phyloP scores from a whole-genome alignment of 2,888 invertebrate genomes.

The Drymonia ruficornis region DNA sequence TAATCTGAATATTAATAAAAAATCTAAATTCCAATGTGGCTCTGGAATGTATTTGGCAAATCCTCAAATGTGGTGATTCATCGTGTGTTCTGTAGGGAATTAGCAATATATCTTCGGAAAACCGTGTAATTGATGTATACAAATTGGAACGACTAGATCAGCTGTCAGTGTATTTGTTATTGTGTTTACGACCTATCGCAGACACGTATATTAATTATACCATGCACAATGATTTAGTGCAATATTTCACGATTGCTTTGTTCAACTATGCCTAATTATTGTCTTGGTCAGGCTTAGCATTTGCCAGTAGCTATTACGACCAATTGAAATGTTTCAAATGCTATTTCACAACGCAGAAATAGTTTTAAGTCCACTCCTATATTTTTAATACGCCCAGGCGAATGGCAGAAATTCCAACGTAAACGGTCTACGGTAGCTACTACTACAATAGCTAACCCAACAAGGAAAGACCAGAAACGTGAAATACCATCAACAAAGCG shows the following conservation, averaged over 20 bases:
- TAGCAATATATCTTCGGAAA: conserved; percentile 43
- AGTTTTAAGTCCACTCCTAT: conserved; percentile 17
- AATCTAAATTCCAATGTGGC: conserved; percentile 44
- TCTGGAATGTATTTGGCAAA: conserved; percentile 52
- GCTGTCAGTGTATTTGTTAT: conserved; percentile 46
- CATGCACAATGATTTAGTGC: conserved; percentile 9
- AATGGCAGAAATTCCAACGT: conserved; percentile 37
- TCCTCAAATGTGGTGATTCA: conserved; percentile 55
- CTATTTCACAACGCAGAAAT: conserved; percentile 1
- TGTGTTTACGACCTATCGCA: conserved; percentile 28
- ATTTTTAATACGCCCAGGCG: conserved; percentile 23
- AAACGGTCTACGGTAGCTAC: conserved; percentile 33
- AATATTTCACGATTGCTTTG: background rate
- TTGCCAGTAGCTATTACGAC: background rate
- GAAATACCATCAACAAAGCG: conserved; percentile 60
- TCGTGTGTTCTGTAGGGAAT: conserved; percentile 46
- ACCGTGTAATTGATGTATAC: conserved; percentile 61
- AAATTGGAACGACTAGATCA: conserved; percentile 53
- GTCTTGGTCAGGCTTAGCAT: background rate
- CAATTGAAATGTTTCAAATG: conserved; percentile 12
- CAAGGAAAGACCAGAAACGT: conserved; percentile 65
- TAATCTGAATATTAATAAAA: conserved; percentile 48
- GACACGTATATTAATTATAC: conserved; percentile 10
- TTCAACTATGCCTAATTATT: background rate
- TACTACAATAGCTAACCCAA: conserved; percentile 14